Conservation (phyloP, 1,140 invertebrate species). For the Thalassaphorura encarpata region DNA sequence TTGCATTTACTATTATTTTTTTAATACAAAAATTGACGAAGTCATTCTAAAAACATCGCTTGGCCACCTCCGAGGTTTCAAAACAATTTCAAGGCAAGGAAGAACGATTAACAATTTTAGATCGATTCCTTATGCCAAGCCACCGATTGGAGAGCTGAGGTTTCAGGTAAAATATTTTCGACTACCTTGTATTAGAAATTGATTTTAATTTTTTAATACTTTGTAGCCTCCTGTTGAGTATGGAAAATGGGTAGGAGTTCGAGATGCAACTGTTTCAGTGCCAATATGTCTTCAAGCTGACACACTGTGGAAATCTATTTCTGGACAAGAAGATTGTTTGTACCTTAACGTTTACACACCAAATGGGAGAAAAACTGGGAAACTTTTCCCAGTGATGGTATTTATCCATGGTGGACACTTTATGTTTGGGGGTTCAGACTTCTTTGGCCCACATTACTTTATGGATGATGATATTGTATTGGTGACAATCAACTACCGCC, state of each 20-base stretch:
- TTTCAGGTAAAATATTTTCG: conserved; percentile 14
- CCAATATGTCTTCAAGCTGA: conserved; percentile 28
- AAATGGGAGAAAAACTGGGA: too few species aligned
- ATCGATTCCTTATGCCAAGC: conserved; percentile 26
- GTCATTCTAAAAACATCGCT: too few species aligned
- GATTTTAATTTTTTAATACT: not conserved
- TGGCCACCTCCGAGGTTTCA: conserved; percentile 23
- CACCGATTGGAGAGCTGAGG: conserved; percentile 18
- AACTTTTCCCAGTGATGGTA: not conserved
- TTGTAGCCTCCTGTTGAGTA: conserved; percentile 21
- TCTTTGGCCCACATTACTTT: conserved; percentile 3
- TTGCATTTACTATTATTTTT: too few species aligned
- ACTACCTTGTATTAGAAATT: not conserved
- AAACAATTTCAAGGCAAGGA: conserved; percentile 19
- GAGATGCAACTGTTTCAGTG: conserved; percentile 20
- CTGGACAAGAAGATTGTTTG: conserved; percentile 26
- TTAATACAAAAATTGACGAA: too few species aligned
- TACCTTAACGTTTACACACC: conserved; percentile 28
- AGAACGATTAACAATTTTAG: conserved; percentile 21
- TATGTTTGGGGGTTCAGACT: conserved; percentile 5
- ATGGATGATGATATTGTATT: conserved; percentile 4
- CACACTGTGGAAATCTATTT: conserved; percentile 20
- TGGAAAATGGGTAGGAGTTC: conserved; percentile 22
- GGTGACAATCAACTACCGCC: conserved; percentile 7
- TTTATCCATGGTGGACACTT: conserved; percentile 8